Conservation (phyloP, 2,888 invertebrate genomes). For the Biston stratarius region DNA sequence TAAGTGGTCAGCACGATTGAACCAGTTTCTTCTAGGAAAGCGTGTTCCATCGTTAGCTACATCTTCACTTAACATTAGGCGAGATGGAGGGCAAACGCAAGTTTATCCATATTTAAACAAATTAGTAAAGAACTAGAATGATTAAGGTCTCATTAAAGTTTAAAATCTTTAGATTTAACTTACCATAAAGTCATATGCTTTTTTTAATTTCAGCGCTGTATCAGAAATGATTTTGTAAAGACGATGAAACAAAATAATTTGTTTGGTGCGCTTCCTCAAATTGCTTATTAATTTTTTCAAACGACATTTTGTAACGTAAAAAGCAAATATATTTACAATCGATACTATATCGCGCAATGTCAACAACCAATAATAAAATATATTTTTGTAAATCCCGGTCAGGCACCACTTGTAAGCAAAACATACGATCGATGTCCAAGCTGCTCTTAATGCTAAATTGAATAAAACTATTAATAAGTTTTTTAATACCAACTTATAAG, state of each 20-base stretch:
- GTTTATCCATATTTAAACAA: no score
- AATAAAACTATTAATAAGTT: neutral
- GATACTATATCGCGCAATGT: neutral
- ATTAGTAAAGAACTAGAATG: no score
- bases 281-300: neutral
- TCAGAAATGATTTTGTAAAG: slow-evolving; percentile 1
- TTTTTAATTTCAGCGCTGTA: neutral
- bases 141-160: no score
- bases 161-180: no score
- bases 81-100: no score
- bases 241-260: neutral
- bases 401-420: neutral
- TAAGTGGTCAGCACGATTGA: no score
- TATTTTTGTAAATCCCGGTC: neutral
- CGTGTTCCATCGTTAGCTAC: no score
- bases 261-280: neutral
- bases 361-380: neutral
- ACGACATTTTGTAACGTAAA: neutral
- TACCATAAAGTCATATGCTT: neutral
- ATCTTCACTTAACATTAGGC: no score
- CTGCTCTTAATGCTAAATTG: neutral
- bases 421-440: neutral
- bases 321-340: neutral
- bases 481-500: neutral
- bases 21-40: no score